These are phyloP conservation scores for Palythoa heliodiscus DNA, from an alignment of 92 coral and sea anemone genomes.

Conservation along the genomic window DNA sequence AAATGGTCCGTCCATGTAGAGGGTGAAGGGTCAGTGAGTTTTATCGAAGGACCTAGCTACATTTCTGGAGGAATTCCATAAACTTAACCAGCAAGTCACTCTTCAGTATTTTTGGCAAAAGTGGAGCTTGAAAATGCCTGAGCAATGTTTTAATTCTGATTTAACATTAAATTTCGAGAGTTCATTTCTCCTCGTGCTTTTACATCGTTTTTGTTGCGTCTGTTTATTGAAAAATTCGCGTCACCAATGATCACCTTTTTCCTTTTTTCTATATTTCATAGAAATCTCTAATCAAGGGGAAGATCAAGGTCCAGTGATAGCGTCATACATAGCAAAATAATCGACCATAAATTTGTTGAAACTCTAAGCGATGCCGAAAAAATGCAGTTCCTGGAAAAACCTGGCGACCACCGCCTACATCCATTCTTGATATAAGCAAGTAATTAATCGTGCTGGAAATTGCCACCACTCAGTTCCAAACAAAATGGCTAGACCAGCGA, in stretches of 20 bases:
- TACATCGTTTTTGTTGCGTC: conserved; percentile 61
- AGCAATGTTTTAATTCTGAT: too few species aligned
- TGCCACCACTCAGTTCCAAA: conserved; percentile 67
- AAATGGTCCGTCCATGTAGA: too few species aligned
- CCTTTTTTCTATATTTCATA: conserved; percentile 65
- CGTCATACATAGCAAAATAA: conserved; percentile 66
- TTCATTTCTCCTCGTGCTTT: too few species aligned
- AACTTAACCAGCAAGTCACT: too few species aligned
- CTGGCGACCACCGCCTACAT: conserved; percentile 62
- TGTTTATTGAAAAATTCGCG: conserved; percentile 57
- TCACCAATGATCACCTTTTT: conserved; percentile 68
- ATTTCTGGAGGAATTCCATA: too few species aligned
- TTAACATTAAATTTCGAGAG: too few species aligned
- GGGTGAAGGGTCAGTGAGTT: too few species aligned
- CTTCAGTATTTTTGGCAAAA: too few species aligned
- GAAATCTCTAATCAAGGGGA: conserved; percentile 69
- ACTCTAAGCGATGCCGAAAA: conserved; percentile 62
- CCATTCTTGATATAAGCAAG: conserved; percentile 58
- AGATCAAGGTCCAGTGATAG: conserved; percentile 52
- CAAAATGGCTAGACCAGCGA: conserved; percentile 64
- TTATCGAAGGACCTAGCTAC: too few species aligned
- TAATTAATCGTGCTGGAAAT: conserved; percentile 64
- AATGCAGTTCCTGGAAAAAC: conserved; percentile 66
- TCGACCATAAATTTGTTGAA: conserved; percentile 59
- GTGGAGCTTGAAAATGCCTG: too few species aligned